A percentile compares a stretch with the other conserved stretches of the same genome.
phyloP scores from a whole-genome alignment of 2,113 vertebrate species.

The Antennarius striatus region DNA sequence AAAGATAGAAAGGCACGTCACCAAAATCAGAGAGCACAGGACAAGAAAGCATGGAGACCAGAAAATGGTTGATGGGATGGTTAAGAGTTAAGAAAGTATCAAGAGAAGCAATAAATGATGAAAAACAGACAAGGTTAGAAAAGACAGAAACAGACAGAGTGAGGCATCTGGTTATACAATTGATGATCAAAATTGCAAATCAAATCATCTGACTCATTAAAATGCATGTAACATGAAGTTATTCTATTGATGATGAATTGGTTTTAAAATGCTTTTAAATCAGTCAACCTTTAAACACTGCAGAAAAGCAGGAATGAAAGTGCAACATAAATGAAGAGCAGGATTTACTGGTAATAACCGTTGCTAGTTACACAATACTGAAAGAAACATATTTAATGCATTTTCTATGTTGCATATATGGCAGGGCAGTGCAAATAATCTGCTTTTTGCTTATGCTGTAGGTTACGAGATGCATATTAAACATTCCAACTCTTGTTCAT shows the following conservation, averaged over 20 bases:
- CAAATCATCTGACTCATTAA: conserved; percentile 32
- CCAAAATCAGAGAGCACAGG: not conserved
- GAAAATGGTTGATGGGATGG: not conserved
- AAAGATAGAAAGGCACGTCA: conserved; percentile 7
- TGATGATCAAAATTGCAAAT: conserved; percentile 24
- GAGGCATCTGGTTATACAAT: conserved; percentile 11
- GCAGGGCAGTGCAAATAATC: conserved; percentile 51
- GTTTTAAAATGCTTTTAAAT: conserved; percentile 57
- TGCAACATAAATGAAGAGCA: conserved; percentile 61
- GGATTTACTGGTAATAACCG: conserved; percentile 38
- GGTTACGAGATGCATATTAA: conserved; percentile 69
- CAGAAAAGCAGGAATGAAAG: conserved; percentile 58
- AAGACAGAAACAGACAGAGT: conserved; percentile 13
- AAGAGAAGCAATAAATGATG: conserved; percentile 12
- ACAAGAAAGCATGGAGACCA: not conserved
- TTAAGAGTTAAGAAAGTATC: conserved; percentile 1
- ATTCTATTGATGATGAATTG: conserved; percentile 59
- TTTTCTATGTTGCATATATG: conserved; percentile 56
- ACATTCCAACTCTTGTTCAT: conserved; percentile 65
- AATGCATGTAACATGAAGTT: conserved; percentile 45
- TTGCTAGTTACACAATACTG: conserved; percentile 49
- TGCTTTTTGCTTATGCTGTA: conserved; percentile 38
- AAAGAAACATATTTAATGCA: conserved; percentile 45
- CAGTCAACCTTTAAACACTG: conserved; percentile 47
- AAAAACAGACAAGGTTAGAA: conserved; percentile 1